Evolutionary conservation across 1,140 invertebrate genomes (phyloP), one percentile per base, ranked within the genome.

Genomic region (Plectus sambesii): DNA sequence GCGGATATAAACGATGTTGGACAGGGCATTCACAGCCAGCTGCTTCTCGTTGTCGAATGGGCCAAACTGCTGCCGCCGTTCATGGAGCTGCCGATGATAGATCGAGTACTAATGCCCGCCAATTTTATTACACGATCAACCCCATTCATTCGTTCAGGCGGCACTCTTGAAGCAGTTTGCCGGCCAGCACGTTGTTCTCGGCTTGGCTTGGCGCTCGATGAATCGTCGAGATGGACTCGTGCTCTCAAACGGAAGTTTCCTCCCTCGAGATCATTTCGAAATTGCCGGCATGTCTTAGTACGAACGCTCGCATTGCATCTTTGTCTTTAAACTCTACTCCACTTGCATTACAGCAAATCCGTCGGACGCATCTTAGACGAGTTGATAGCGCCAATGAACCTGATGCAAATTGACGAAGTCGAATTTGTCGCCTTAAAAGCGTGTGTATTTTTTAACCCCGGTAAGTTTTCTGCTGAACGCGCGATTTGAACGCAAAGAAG

Each of bases 391-490:
- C 66, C 66, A 20, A 67, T 67, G 64, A 39, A 63, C 9, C 63
- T 61, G 30, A 49, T 69, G 36, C 44, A 65, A 38, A 56, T 69
- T 19, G 62, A 69, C 30, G 61, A 66, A 23, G 51, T 55, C 8
- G 64, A 67, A 45, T 67, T 67, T 40, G 63, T 67, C 3, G 59
- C 64, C 15, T 35, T 67, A 23, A 67, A 67, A 49, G 64, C 64
- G 6, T 69, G 66, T 39, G 62, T 67, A 40, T 42, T 67, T 19
- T 67, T 67, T 53, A 69, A 67, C 48, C 66, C 66, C 20, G 66
- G 63, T 20, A n/a, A n/a, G n/a, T n/a, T n/a, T n/a, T n/a, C n/a
- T n/a, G n/a, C n/a, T n/a, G n/a, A n/a, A n/a, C n/a, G n/a, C n/a
- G n/a, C n/a, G n/a, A n/a, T n/a, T n/a, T n/a, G n/a, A n/a, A n/a